A percentile compares a stretch with the other conserved stretches of the same genome.
phyloP scores from a whole-genome alignment of 2,888 invertebrate genomes.

The Drosophila bunnanda region DNA sequence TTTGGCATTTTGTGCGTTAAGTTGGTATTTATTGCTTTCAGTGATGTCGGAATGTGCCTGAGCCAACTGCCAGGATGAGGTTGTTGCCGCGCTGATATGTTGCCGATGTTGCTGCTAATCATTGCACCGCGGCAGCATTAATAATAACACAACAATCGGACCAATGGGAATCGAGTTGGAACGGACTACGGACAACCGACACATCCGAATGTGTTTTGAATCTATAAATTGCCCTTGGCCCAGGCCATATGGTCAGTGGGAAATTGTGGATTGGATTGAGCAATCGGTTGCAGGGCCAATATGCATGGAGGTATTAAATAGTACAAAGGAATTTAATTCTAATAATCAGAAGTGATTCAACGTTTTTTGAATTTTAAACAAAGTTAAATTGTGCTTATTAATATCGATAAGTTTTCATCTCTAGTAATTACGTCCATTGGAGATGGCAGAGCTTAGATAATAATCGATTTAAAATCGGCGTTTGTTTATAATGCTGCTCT shows the following conservation, averaged over 20 bases:
- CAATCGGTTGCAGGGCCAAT: slow-evolving; percentile 35
- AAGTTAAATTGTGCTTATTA: neutral
- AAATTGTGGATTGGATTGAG: slow-evolving; percentile 44
- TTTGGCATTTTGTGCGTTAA: slow-evolving; percentile 84
- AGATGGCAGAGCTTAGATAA: neutral
- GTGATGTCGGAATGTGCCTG: slow-evolving; percentile 81
- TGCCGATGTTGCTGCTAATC: slow-evolving; percentile 63
- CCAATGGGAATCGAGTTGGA: slow-evolving; percentile 56
- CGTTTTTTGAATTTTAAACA: neutral
- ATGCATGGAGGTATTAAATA: neutral
- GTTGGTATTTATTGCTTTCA: slow-evolving; percentile 84
- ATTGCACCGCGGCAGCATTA: slow-evolving; percentile 64
- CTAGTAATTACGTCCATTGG: neutral
- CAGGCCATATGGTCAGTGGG: slow-evolving; percentile 8
- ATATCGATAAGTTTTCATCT: neutral
- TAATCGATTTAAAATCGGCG: neutral
- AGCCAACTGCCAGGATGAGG: slow-evolving; percentile 71
- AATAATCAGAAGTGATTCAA: neutral
- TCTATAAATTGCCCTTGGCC: slow-evolving; percentile 64
- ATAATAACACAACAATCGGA: slow-evolving; percentile 52
- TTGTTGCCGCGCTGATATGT: slow-evolving; percentile 53
- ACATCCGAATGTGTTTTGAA: slow-evolving; percentile 60
- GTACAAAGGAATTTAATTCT: neutral
- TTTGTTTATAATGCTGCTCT: neutral
- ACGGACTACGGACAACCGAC: slow-evolving; percentile 11